Evolutionary conservation across 2,888 invertebrate genomes (phyloP), one percentile per base, ranked within the genome.

Genomic region (Stenotaenia linearis): DNA sequence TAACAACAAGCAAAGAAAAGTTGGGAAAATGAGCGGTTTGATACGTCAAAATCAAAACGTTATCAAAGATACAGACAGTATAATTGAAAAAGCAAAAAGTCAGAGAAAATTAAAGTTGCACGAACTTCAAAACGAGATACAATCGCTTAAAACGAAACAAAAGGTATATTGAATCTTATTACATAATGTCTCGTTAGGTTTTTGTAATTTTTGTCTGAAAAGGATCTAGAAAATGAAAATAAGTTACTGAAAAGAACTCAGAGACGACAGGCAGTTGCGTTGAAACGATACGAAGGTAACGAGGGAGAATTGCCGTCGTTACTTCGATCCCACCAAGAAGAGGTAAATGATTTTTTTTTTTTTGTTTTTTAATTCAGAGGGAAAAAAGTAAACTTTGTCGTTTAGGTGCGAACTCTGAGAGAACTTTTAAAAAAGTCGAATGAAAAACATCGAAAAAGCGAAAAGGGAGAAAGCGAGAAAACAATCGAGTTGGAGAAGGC

Each of bases 71-170:
- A n/a, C 50, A n/a, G 50, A 50, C 5, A 50, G 50, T 50, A 50
- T 50, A 2, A 18, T 50, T 50, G 50, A 50, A 50, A 50, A 50
- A 50, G 50, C 50, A n/a, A 50, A 50, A 18, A 50, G 69, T 69
- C 25, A 69, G 28, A 25, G 75, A 21, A 15, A 37, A 35, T 40
- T 79, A 9, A 79, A 79, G n/a, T 1, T 79, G 15, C 69, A 74
- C 75, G 79, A 79, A 18, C 75, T 79, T 15, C 75, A 79, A 35
- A 79, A 79, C 37, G 79, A 79, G 15, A 79, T 79, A 9, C 45
- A 79, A 40, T 37, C 35, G 25, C 37, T 79, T 10, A 21, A 32
- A 28, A 21, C 23, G 9, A 79, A 79, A 40, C 45, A 35, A 15
- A 79, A 61, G 61, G 78, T 61, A 56, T n/a, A 10, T 15, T 28